Base-by-base conservation (phyloP, 2,888 invertebrate genomes). In the Hemicrepidius hirtus region DNA sequence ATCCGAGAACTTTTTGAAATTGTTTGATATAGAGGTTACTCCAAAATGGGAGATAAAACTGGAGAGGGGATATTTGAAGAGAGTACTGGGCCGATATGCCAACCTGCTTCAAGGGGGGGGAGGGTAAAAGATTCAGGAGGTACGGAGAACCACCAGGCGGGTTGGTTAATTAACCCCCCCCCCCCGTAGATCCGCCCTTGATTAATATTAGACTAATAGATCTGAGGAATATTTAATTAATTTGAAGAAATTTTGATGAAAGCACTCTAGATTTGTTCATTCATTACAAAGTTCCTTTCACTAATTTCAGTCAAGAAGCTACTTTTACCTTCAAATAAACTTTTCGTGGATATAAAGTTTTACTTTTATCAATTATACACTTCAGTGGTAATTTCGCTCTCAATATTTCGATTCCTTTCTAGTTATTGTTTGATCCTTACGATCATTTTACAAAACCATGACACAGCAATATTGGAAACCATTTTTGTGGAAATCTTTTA, bases 331-430 rank as follows among this genome's bases (percentile, higher is more conserved):
- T 49, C 21, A 12, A 12, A 49, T 20, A 49, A 49, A 49, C 21
- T 49, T 49, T 49, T 12, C 12, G 5, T 49, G 21, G 49, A 49
- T 21, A 49, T 21, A 53, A 49, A 53, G 18, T 50, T 65, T 65
- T 21, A 37, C 50, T 65, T 65, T 65, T 53, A 65, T 65, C 64
- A 65, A 65, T 65, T 65, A 65, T 53, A 65, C 64, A 65, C 50
- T 65, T 65, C 64, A 65, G 37, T 65, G 44, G 53, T 37, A 65
- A 40, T 65, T n/a, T n/a, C 63, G 40, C 37, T 24, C 53, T 65
- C 64, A 37, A 65, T 65, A 65, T 65, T 65, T 53, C 37, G 35
- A 65, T 37, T 50, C 37, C 49, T 40, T 40, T 53, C 49, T 40
- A 65, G 53, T 65, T 65, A 49, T 65, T 65, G 50, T 65, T 65